These are phyloP conservation scores for Cathartes aura DNA, from an alignment of 2,113 vertebrate species.

Conservation along the genomic window DNA sequence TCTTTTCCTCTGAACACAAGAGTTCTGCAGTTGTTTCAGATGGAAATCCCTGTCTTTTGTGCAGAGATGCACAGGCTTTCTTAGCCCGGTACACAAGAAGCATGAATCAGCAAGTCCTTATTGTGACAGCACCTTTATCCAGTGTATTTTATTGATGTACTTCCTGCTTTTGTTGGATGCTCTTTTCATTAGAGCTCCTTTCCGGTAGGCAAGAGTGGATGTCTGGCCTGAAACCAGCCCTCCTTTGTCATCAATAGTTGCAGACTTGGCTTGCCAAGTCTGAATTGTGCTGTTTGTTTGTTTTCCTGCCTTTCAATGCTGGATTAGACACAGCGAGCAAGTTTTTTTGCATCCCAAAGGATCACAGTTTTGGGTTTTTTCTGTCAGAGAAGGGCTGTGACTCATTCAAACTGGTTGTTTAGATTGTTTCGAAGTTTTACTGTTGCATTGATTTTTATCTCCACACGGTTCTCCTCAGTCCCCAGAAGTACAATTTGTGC, in stretches of 20 bases:
- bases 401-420: not conserved
- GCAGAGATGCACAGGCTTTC: not conserved
- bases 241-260: not conserved
- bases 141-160: not conserved
- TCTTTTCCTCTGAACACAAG: not conserved
- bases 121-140: not conserved
- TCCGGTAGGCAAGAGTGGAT: not conserved
- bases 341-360: not conserved
- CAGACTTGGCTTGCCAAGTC: not conserved
- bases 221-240: conserved; percentile 1
- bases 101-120: not conserved
- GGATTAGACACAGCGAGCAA: not conserved
- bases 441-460: not conserved
- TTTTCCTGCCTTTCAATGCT: not conserved
- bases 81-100: not conserved
- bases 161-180: not conserved
- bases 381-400: not conserved
- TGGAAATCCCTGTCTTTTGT: not conserved
- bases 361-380: not conserved
- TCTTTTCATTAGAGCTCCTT: not conserved
- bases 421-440: not conserved
- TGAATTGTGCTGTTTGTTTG: not conserved
- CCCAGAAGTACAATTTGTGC: conserved; percentile 9
- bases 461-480: not conserved
- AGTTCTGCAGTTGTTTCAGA: not conserved